Evolutionary conservation across 2,888 invertebrate species (phyloP).

Genomic region (Phalangium opilio): DNA sequence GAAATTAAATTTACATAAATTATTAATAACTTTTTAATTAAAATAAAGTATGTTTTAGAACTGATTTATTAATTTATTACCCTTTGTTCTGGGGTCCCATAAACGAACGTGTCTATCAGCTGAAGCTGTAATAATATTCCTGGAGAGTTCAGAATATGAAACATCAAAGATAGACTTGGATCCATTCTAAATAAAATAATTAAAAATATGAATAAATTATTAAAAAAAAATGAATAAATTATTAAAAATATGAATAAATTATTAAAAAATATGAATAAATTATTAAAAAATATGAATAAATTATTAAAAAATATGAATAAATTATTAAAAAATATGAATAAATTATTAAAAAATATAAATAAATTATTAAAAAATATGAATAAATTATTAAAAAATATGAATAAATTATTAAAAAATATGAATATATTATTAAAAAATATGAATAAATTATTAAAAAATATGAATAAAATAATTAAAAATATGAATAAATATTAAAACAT

Average conservation of each 20-base stretch:
- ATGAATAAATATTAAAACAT: no score
- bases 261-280: constrained; percentile 3
- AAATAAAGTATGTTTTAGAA: constrained; percentile 1
- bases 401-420: neutral
- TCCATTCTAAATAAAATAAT: constrained; percentile 39
- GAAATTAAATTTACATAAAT: constrained; percentile 25
- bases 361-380: no score
- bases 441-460: no score
- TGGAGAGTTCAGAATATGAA: constrained; percentile 61
- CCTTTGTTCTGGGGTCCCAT: constrained; percentile 77
- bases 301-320: neutral
- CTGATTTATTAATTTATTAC: constrained; percentile 32
- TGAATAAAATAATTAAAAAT: no score
- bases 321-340: neutral
- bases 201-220: constrained; percentile 1
- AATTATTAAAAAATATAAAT: no score
- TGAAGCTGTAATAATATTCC: constrained; percentile 61
- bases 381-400: neutral
- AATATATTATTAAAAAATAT: neutral
- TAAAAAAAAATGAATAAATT: no score
- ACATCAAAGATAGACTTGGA: constrained; percentile 80
- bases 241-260: no score
- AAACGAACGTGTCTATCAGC: constrained; percentile 79
- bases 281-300: constrained; percentile 1
- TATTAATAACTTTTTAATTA: neutral